These are phyloP conservation scores for Tenthredo mesomela DNA, from an alignment of 2,888 invertebrate genomes.

Conservation along the genomic window DNA sequence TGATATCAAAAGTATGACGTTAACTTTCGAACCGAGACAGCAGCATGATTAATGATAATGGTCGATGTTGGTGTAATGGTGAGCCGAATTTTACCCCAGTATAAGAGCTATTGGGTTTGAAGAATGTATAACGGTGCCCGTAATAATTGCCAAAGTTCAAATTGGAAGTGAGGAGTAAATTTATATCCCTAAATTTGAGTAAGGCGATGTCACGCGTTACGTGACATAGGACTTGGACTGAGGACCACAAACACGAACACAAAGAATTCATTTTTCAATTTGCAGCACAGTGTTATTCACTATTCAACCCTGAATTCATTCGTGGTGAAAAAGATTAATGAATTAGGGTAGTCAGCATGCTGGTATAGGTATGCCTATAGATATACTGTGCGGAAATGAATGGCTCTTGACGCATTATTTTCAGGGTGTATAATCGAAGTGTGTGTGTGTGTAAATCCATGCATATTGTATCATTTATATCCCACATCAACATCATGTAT, in stretches of 20 bases:
- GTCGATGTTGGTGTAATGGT: constrained; percentile 4
- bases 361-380: not conserved
- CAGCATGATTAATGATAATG: constrained; percentile 37
- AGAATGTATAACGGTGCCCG: not conserved
- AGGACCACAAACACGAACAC: not conserved
- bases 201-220: not conserved
- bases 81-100: not conserved
- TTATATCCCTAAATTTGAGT: not conserved
- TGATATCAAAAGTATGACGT: constrained; percentile 18
- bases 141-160: not conserved
- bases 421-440: not conserved
- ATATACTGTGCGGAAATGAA: not conserved
- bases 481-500: not conserved
- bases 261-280: constrained; percentile 16
- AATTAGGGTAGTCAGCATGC: not conserved
- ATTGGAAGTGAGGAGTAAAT: not conserved
- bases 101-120: not conserved
- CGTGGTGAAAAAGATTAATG: not conserved
- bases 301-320: not conserved
- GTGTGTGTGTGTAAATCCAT: not conserved
- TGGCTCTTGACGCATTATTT: not conserved
- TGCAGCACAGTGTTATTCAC: not conserved
- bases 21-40: constrained; percentile 38
- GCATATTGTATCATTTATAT: not conserved
- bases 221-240: not conserved